Conservation (phyloP, 2,797 vertebrate species). For the Decapterus maruadsi region DNA sequence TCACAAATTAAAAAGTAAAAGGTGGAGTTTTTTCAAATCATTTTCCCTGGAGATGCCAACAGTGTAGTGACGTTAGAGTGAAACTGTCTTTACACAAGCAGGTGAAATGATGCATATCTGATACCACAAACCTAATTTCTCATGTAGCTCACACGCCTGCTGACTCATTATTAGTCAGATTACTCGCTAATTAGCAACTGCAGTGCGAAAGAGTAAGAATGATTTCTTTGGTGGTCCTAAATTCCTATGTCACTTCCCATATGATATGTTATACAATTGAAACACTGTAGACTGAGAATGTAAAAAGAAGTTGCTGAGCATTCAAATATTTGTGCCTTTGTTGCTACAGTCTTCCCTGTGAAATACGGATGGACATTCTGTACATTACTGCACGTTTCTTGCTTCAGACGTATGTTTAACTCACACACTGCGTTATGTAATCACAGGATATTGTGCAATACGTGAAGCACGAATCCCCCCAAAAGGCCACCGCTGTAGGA, state of each 20-base stretch:
- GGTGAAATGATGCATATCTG: background rate
- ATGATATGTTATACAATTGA: background rate
- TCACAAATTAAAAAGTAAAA: background rate
- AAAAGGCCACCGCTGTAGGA: slow-evolving; percentile 31
- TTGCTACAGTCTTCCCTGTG: background rate
- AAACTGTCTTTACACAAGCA: slow-evolving; percentile 2
- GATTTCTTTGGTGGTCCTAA: background rate
- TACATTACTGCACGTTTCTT: slow-evolving; percentile 3
- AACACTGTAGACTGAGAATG: background rate
- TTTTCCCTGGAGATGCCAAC: slow-evolving; percentile 2
- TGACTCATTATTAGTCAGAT: background rate
- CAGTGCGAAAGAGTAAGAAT: background rate
- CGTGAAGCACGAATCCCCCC: slow-evolving; percentile 15
- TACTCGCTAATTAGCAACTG: background rate
- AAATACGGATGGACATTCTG: background rate
- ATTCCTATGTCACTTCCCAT: background rate
- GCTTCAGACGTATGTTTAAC: background rate
- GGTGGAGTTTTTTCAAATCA: background rate
- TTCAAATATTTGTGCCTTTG: slow-evolving; percentile 8
- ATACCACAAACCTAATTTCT: background rate
- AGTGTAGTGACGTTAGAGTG: background rate
- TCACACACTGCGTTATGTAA: slow-evolving; percentile 35
- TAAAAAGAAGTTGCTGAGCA: slow-evolving; percentile 4
- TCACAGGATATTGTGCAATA: slow-evolving; percentile 44
- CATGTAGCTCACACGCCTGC: background rate